Base-by-base conservation (phyloP, 2,113 vertebrate genomes). In the Cinclus cinclus region DNA sequence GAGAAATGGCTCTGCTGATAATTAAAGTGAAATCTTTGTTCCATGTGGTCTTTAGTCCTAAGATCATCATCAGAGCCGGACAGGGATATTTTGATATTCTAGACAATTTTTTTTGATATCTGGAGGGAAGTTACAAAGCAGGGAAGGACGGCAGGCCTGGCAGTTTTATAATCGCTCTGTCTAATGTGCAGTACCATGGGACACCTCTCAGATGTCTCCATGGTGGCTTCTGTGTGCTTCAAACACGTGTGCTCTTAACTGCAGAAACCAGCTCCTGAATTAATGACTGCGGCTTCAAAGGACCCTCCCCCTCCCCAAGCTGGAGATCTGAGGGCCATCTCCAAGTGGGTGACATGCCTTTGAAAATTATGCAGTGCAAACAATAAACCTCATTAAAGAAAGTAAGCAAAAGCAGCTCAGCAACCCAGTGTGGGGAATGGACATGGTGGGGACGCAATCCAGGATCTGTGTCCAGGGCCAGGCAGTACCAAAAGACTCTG, bases 221-320 rank as follows among this genome's bases (percentile, higher is more conserved):
- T 56, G 2, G 96, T 97, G 97, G 96, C 97, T 98, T 94, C 70
- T 89, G 94, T 89, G 96, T 41, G 96, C 97, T 96, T 98, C 97
- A 97, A 93, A 97, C 96, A 95, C 81, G 46, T 86, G 97, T 86
- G 95, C 92, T 53, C 37, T 79, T 97, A 97, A 98, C 98, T 89
- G 94, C 85, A 73, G 97, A 89, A 95, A 78, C 92, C 81, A 49
- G 95, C 92, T 96, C 28, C 96, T 95, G 97, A 97, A 98, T 98
- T 98, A 98, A 98, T 98, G 97, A 98, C 93, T 20, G 93, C 1
- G 55, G 89, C 98, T 98, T 98, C 97, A 98, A 98, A 98, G 97
- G 82, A 65, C 87, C 96, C 95, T 97, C 71, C 97, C 96, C 96
- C 93, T 90, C 53, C 92, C 95, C 91, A 71, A 70, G 90, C 97